Evolutionary conservation across 64 coral and sea anemone species (phyloP).

Genomic region (Porites australiensis): DNA sequence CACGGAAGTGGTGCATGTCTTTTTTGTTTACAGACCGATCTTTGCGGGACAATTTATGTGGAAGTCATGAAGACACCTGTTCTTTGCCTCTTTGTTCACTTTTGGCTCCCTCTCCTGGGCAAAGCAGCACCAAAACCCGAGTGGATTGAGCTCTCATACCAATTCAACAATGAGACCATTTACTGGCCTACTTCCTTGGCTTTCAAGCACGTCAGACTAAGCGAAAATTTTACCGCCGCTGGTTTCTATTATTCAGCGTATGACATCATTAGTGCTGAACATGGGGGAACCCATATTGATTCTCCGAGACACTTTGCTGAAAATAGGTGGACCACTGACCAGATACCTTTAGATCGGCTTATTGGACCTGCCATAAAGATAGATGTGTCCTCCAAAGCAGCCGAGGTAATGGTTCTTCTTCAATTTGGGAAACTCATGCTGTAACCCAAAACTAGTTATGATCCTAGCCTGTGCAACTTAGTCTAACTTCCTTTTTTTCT

Average conservation of each 20-base stretch:
- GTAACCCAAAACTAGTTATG: no score
- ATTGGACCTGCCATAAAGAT: conserved; percentile 89
- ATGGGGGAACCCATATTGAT: conserved; percentile 88
- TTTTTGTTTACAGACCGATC: no score
- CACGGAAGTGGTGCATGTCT: no score
- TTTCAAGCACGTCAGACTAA: conserved; percentile 58
- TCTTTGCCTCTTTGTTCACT: background rate
- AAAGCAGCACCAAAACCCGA: background rate
- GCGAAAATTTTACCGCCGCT: conserved; percentile 15
- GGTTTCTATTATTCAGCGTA: conserved; percentile 63
- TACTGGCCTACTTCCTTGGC: conserved; percentile 60
- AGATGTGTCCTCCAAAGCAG: conserved; percentile 70
- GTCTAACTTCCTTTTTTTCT: no score
- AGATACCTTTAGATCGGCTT: conserved; percentile 74
- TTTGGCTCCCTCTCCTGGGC: background rate
- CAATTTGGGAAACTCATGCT: no score
- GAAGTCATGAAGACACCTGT: background rate
- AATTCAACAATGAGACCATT: conserved; percentile 69
- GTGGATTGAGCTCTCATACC: conserved; percentile 82
- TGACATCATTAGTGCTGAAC: conserved; percentile 75
- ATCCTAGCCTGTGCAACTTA: no score
- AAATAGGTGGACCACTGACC: conserved; percentile 50
- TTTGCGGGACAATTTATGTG: no score
- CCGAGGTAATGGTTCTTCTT: background rate
- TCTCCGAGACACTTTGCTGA: conserved; percentile 71